Percentiles rank a stretch among this genome's conserved stretches.
phyloP scores from a whole-genome alignment of 1,140 invertebrate species.

The Euura lappo region DNA sequence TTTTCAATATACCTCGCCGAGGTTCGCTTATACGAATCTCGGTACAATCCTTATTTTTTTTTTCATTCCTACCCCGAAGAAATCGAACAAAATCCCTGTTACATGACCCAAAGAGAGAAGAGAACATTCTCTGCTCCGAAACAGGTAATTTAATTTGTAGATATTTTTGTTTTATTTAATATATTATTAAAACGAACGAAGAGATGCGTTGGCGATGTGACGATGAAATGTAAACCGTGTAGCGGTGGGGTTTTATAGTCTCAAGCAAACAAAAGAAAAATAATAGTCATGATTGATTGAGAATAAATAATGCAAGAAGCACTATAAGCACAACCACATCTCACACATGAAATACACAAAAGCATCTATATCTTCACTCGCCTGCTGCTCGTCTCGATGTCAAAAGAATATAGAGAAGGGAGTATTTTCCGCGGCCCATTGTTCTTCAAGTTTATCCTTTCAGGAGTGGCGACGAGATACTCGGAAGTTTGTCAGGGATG shows the following conservation, averaged over 20 bases:
- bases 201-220: no score
- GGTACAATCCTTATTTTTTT: not conserved
- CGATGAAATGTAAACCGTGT: no score
- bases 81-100: conserved; percentile 34
- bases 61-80: conserved; percentile 50
- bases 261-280: no score
- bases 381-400: conserved; percentile 42
- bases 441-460: conserved; percentile 58
- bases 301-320: conserved; percentile 10
- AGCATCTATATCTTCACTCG: conserved; percentile 12
- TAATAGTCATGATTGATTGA: conserved; percentile 6
- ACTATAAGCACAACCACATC: no score
- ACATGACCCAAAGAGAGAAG: no score
- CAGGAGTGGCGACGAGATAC: conserved; percentile 49
- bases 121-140: no score
- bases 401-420: conserved; percentile 17
- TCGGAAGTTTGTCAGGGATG: conserved; percentile 58
- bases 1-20: no score
- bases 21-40: not conserved
- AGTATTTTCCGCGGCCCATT: conserved; percentile 38
- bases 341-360: not conserved
- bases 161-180: no score
- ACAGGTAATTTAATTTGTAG: no score
- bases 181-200: no score
- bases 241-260: no score